Conservation (phyloP, 2,797 vertebrate genomes). For the Knipowitschia caucasica region DNA sequence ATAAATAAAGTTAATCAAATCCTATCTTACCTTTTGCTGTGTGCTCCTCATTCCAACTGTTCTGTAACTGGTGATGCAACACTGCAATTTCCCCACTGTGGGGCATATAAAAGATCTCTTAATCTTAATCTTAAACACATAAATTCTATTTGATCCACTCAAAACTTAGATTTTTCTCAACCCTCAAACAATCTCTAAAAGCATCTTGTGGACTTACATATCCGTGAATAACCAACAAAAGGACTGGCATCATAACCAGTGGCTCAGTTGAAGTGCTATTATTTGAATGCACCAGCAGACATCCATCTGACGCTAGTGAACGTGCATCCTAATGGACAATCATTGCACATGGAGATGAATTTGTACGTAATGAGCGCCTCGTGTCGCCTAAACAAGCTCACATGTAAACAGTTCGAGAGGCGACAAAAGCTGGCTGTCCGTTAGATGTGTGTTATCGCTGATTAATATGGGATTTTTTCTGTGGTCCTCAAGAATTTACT, state of each 20-base stretch:
- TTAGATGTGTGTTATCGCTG: slow-evolving; percentile 23
- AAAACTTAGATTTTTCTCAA: no score
- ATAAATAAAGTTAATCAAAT: no score
- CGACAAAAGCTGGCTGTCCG: slow-evolving; percentile 26
- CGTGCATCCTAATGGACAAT: slow-evolving; percentile 56
- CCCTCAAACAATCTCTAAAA: no score
- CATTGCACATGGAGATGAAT: slow-evolving; percentile 42
- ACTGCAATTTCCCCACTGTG: no score
- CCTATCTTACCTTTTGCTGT: no score
- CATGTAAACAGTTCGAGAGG: slow-evolving; percentile 40
- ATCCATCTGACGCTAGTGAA: slow-evolving; percentile 45
- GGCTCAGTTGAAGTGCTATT: slow-evolving; percentile 29
- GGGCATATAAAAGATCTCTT: no score
- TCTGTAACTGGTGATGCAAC: no score
- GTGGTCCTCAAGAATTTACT: slow-evolving; percentile 11
- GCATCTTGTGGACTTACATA: neutral
- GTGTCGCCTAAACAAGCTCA: slow-evolving; percentile 30
- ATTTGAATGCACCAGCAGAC: slow-evolving; percentile 32
- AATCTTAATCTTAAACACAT: no score
- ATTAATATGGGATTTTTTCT: slow-evolving; percentile 17
- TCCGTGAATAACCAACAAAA: neutral
- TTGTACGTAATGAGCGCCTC: slow-evolving; percentile 36
- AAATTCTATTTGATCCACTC: no score
- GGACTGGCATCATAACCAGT: slow-evolving; percentile 1
- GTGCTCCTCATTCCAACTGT: no score